Conservation (phyloP, 2,888 invertebrate genomes). For the Penaeus monodon region DNA sequence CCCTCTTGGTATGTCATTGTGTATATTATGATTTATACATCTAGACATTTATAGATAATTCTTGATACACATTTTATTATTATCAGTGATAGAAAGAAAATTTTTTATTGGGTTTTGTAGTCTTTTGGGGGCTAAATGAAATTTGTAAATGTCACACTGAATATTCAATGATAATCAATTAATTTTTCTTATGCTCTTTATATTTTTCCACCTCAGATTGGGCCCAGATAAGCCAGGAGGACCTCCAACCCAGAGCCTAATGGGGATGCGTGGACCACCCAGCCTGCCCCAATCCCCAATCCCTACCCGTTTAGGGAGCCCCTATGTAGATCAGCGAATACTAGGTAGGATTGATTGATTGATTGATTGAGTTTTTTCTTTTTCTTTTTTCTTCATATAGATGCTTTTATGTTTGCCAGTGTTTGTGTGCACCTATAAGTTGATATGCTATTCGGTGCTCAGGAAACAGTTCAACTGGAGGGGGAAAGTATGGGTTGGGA, state of each 20-base stretch:
- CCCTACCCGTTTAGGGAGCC: conserved; percentile 38
- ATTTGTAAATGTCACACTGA: no score
- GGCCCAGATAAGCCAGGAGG: conserved; percentile 57
- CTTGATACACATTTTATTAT: no score
- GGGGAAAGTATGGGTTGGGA: no score
- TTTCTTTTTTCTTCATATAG: neutral
- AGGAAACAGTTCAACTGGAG: no score
- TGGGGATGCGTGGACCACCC: conserved; percentile 40
- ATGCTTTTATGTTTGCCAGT: neutral
- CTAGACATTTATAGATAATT: no score
- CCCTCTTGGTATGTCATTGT: no score
- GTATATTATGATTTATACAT: no score
- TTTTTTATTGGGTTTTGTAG: no score
- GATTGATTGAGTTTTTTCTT: neutral
- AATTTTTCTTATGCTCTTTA: neutral
- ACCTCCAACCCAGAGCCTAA: conserved; percentile 52
- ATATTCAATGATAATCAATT: neutral
- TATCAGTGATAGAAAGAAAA: no score
- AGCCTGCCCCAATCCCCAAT: conserved; percentile 47
- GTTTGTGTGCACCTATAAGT: neutral
- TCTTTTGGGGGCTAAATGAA: no score
- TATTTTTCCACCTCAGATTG: conserved; percentile 11
- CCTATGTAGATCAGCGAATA: conserved; percentile 41
- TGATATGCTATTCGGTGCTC: no score
- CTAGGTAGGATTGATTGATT: conserved; percentile 19